Evolutionary conservation across 2,888 invertebrate species (phyloP).

Genomic region (Galerucella calmariensis): DNA sequence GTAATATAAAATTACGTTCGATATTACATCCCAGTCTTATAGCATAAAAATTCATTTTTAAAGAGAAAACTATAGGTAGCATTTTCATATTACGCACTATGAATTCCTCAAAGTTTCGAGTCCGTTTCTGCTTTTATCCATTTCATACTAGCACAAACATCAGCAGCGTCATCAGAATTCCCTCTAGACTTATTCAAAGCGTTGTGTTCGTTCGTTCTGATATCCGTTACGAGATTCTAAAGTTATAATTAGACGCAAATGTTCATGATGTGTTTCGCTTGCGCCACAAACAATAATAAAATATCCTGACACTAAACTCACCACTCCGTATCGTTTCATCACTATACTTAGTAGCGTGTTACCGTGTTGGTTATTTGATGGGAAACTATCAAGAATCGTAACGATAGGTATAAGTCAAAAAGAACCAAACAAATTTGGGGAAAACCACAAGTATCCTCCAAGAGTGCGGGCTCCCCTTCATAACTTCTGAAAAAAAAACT

Average conservation of each 20-base stretch:
- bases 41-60: too few species aligned
- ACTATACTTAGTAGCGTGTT: constrained; percentile 27
- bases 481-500: too few species aligned
- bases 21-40: too few species aligned
- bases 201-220: constrained; percentile 29
- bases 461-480: too few species aligned
- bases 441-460: too few species aligned
- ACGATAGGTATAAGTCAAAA: too few species aligned
- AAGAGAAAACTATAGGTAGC: too few species aligned
- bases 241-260: constrained; percentile 47
- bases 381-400: too few species aligned
- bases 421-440: too few species aligned
- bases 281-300: constrained; percentile 45
- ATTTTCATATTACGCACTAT: too few species aligned
- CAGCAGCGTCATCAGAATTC: constrained; percentile 27
- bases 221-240: constrained; percentile 40
- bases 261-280: constrained; percentile 44
- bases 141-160: constrained; percentile 19
- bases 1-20: too few species aligned
- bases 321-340: constrained; percentile 29
- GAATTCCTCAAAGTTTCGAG: background rate
- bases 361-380: constrained; percentile 3
- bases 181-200: constrained; percentile 37
- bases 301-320: constrained; percentile 36
- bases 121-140: constrained; percentile 25